Evolutionary conservation across 2,113 vertebrate species (phyloP).

Genomic region (Octodon degus): DNA sequence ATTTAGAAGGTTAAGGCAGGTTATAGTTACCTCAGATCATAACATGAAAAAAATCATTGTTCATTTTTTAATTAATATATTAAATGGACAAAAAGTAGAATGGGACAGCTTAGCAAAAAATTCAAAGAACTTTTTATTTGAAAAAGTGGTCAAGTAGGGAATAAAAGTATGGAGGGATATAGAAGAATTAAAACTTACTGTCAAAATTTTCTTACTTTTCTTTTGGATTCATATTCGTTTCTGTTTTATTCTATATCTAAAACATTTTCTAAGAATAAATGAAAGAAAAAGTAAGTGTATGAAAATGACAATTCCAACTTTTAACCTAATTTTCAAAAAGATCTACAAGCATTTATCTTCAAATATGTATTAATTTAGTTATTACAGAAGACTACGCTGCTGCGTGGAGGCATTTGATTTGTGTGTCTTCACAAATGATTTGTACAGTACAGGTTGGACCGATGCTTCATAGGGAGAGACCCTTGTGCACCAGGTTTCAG

Average conservation of each 20-base stretch:
- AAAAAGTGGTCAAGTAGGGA: neutral
- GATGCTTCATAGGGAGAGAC: slow-evolving; percentile 13
- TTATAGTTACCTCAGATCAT: neutral
- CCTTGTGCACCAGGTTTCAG: neutral
- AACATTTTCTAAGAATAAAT: neutral
- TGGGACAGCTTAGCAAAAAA: neutral
- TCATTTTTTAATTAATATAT: neutral
- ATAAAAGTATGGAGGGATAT: neutral
- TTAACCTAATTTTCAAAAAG: neutral
- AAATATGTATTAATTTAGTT: neutral
- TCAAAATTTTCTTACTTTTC: neutral
- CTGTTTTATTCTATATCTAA: neutral
- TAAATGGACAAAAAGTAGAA: neutral
- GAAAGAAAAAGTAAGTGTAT: neutral
- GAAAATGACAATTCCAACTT: neutral
- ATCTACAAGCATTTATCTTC: neutral
- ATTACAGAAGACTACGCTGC: neutral
- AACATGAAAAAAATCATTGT: neutral
- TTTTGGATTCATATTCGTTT: neutral
- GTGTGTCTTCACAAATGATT: neutral
- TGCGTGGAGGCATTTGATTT: neutral
- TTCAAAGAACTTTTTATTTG: neutral
- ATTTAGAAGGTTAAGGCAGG: neutral
- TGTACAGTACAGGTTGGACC: slow-evolving; percentile 29
- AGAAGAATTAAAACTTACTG: neutral